phyloP scores from a whole-genome alignment of 2,888 invertebrate species.

The Cephus runcator region DNA sequence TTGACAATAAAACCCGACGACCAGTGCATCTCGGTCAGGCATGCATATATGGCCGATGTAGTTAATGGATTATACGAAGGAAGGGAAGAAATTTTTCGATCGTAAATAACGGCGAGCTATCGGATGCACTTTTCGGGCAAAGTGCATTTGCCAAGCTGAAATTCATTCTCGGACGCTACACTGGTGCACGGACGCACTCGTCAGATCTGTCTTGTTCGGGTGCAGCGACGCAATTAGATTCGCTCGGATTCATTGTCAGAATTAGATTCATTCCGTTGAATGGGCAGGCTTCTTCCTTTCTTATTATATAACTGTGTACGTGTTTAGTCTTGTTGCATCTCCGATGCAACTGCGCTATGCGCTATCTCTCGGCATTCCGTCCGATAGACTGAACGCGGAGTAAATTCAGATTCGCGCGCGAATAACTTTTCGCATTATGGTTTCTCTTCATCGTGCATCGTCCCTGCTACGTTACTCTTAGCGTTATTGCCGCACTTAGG shows the following conservation, averaged over 20 bases:
- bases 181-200: not conserved
- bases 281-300: not conserved
- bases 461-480: not conserved
- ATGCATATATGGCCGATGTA: not conserved
- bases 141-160: not conserved
- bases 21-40: not conserved
- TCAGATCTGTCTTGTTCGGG: not conserved
- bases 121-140: not conserved
- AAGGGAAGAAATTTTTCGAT: not conserved
- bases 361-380: not conserved
- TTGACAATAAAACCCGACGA: not conserved
- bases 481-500: not conserved
- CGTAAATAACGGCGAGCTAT: fast-evolving
- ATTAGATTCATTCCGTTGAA: not conserved
- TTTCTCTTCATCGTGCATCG: not conserved
- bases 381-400: not conserved
- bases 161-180: not conserved
- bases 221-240: not conserved
- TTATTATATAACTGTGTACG: not conserved
- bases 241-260: not conserved
- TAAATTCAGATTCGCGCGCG: not conserved
- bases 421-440: not conserved
- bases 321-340: not conserved
- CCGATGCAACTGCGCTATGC: not conserved
- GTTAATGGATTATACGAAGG: not conserved